Base-by-base conservation (phyloP, 2,888 invertebrate species). In the Hemithea aestivaria region DNA sequence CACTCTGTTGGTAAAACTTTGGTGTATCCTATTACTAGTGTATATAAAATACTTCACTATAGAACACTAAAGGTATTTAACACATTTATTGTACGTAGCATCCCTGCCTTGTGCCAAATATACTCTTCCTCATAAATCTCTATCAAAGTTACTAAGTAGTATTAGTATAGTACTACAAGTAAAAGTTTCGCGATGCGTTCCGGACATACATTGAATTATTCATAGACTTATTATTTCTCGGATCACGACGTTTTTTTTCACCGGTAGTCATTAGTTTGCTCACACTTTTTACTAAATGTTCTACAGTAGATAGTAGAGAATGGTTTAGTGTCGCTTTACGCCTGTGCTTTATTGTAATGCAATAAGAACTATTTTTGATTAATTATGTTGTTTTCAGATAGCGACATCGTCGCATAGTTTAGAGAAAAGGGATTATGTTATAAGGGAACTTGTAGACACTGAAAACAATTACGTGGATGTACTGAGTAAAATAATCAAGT, bases 391-490 rank as follows among this genome's bases (percentile, higher is more conserved):
- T 39, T 51, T 73, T 25, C 73, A 88, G 88, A 69, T 88, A 60
- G 85, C 88, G 44, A 77, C 85, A 42, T 83, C 88, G 40, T 87
- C 89, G 52, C 90, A 89, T 56, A 90, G 89, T 58, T 77, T 91
- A 54, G 97, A 96, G 75, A 98, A 97, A 75, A 89, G 98, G 42
- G 98, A 98, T 76, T 96, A 96, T 72, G 95, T 96, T 28, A 94
- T 96, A 63, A 91, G 94, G 50, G 99, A 99, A 76, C 88, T 99
- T 36, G 91, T 98, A 23, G 98, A 98, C 73, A 99, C 99, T 0
- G 99, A 99, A 80, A 93, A 93, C 62, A 99, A 99, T 79, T 99
- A 99, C 73, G 93, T 98, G 30, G 96, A 97, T 65, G 98, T 98
- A 7, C 88, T 99, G 34, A 91, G 91, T 64, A 97, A 96, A 82